Evolutionary conservation across 2,888 invertebrate genomes (phyloP), one percentile per base, ranked within the genome.

Genomic region (Pimpla rufipes): DNA sequence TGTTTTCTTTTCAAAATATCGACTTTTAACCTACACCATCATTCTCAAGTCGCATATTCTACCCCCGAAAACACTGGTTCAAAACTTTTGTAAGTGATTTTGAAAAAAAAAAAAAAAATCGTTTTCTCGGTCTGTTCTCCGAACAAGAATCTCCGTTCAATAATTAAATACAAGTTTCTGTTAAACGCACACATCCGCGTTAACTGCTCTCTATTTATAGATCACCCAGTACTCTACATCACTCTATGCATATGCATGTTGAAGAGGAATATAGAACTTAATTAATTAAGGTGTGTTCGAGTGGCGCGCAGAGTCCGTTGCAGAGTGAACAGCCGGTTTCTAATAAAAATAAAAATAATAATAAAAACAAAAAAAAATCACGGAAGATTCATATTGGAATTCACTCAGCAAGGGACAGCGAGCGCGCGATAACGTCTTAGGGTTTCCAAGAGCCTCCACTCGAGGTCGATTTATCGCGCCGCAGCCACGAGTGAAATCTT

Each of bases 391-490:
- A 59, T 29, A 29, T 59, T 29, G 35, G 35, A 59, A 59, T 59
- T 35, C 13, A 59, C 16, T 50, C n/a, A 13, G 16, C 50, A 35
- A 45, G 50, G 50, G 35, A 67, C 40, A 29, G 10, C 21, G 23
- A 45, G 23, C 7, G n/a, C 29, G 67, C n/a, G 29, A 67, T 67
- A 67, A 47, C 37, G 50, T 77, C 66, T 50, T 35, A 50, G 59
- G 35, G n/a, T 82, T 57, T 40, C 45, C 57, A 40, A 78, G 70
- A 78, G 64, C 47, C n/a, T 37, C 59, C 80, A 68, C 80, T 84
- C 55, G 78, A 68, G 50, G 64, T 64, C 78, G 64, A 81, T 84
- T 75, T 66, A 81, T 70, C 74, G 70, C 57, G 7, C 16, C 55
- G n/a, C n/a, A 67, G 74, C 16, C 13, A 40, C 74, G 62, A 57